Evolutionary conservation across 2,888 invertebrate species (phyloP), one percentile per base, ranked within the genome.

Genomic region (Tuta absoluta): DNA sequence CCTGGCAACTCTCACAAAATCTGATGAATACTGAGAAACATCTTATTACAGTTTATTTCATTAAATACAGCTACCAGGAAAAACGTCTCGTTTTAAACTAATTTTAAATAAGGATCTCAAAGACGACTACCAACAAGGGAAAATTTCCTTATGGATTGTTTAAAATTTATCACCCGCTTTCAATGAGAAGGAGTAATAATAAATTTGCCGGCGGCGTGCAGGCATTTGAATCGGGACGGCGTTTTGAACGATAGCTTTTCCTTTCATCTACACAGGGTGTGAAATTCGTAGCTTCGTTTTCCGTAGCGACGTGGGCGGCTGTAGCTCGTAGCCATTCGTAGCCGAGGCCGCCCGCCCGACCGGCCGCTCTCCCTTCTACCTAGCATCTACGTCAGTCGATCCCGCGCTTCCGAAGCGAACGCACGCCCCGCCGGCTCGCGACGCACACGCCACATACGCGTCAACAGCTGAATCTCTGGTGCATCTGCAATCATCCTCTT

Each of bases 281-380:
- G 58, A 82, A 83, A 82, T 74, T 81, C 84, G 85, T 85, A 86
- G 86, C 80, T 76, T 72, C 69, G 76, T 81, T 83, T 77, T 75
- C 77, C 85, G 87, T 88, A 89, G 88, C 82, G 76, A 77, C 73
- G 78, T 82, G 88, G 87, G 88, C 87, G 87, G 88, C 79, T 78
- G 81, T 75, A 79, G 78, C 74, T 73, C 81, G 85, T 86, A 85
- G 85, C 78, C n/a, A n/a, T n/a, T n/a, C n/a, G n/a, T n/a, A 76
- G 73, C 74, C 75, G n/a, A n/a, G n/a, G 63, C 68, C 75, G 74
- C 72, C 72, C 75, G 72, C 73, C 72, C 71, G 73, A 72, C 70
- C 72, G 69, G 65, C 67, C 67, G 62, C 65, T 66, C 63, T 64
- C 69, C 65, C 75, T 72, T 75, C 77, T 72, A 68, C 74, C 73